Conservation (phyloP, 2,888 invertebrate species). For the Monoplex corrugatus region DNA sequence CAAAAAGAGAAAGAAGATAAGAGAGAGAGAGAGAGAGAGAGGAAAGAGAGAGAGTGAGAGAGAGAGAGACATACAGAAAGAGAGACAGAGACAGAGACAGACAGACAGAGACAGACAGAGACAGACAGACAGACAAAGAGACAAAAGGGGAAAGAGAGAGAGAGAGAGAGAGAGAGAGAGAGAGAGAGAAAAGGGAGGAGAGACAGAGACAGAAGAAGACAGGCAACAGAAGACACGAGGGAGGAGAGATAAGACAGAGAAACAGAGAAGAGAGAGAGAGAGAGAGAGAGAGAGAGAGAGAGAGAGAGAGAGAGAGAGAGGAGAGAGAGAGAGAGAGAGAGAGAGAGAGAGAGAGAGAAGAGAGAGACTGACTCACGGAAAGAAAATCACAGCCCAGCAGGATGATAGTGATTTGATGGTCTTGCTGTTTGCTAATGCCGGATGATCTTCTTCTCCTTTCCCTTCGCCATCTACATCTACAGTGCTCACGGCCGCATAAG, state of each 20-base stretch:
- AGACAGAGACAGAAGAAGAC: not conserved
- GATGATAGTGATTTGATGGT: too few relatives aligned
- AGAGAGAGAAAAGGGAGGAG: not conserved
- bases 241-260: not conserved
- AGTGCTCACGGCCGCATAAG: too few relatives aligned
- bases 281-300: not conserved
- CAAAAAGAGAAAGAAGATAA: not conserved
- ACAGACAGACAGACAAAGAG: not conserved
- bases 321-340: conserved; percentile 15
- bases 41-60: not conserved
- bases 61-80: not conserved
- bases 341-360: not conserved
- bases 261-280: not conserved
- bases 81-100: not conserved
- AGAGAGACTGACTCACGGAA: not conserved
- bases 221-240: too few relatives aligned
- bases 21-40: not conserved
- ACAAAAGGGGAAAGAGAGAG: not conserved
- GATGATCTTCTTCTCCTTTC: too few relatives aligned
- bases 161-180: conserved; percentile 19
- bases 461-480: too few relatives aligned
- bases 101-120: not conserved
- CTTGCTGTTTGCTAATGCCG: too few relatives aligned
- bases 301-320: not conserved
- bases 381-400: too few relatives aligned